Evolutionary conservation across 2,113 vertebrate species (phyloP).

Genomic region (Ctenodactylus gundi): DNA sequence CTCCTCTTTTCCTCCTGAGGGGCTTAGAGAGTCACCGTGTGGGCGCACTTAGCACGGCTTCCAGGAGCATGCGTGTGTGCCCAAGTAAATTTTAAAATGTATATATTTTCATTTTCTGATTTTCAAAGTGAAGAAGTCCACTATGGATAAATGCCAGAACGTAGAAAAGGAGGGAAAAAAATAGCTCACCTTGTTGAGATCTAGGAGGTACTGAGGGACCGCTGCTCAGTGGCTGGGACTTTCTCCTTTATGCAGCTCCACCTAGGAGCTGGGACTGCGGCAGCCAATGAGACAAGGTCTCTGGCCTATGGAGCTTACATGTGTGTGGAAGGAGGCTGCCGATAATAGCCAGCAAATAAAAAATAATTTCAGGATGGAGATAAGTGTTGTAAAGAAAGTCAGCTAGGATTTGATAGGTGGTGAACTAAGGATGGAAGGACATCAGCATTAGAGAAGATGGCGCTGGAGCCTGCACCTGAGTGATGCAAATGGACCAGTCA

Average conservation of each 20-base stretch:
- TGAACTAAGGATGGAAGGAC: background rate
- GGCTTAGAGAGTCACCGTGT: background rate
- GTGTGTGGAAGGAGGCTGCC: background rate
- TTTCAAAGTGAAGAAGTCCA: slow-evolving; percentile 2
- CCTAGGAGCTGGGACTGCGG: background rate
- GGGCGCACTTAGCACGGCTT: background rate
- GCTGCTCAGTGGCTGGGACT: background rate
- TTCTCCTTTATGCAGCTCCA: background rate
- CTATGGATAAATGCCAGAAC: background rate
- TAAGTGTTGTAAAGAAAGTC: background rate
- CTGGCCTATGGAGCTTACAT: accelerated
- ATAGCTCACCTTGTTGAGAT: background rate
- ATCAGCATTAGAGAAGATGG: background rate
- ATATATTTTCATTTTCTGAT: background rate
- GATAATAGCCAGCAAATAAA: background rate
- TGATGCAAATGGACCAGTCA: background rate
- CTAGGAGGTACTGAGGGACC: background rate
- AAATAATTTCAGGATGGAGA: background rate
- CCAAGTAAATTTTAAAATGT: background rate
- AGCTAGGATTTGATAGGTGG: background rate
- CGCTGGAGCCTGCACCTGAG: background rate
- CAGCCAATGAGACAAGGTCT: background rate
- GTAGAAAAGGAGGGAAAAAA: background rate
- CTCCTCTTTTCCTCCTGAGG: background rate
- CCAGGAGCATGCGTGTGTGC: background rate